phyloP scores from a whole-genome alignment of 2,888 invertebrate species.

The Crioceris asparagi region DNA sequence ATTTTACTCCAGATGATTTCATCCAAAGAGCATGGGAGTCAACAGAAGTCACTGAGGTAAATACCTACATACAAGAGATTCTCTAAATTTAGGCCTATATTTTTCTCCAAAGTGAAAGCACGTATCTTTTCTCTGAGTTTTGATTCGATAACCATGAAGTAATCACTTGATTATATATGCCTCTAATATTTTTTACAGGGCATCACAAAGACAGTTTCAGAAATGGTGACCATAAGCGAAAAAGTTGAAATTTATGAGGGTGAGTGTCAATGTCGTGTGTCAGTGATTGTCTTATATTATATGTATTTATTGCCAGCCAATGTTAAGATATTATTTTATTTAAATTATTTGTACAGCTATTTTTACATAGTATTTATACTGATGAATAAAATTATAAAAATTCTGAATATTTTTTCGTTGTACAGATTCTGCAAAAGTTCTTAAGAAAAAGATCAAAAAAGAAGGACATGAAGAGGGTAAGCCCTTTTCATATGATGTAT shows the following conservation, averaged over 20 bases:
- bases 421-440: slow-evolving; percentile 28
- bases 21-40: slow-evolving; percentile 72
- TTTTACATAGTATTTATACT: not conserved
- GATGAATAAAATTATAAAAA: slow-evolving; percentile 1
- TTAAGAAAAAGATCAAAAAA: slow-evolving; percentile 30
- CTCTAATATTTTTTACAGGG: slow-evolving; percentile 36
- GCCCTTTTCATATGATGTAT: slow-evolving; percentile 10
- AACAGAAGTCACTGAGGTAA: slow-evolving; percentile 56
- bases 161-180: too few relatives aligned
- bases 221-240: slow-evolving; percentile 38
- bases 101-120: too few relatives aligned
- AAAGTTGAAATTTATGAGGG: slow-evolving; percentile 41
- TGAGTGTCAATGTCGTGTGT: slow-evolving; percentile 23
- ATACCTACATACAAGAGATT: too few relatives aligned
- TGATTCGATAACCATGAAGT: too few relatives aligned
- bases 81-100: too few relatives aligned
- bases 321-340: slow-evolving; percentile 4
- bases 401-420: slow-evolving; percentile 14
- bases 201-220: slow-evolving; percentile 33
- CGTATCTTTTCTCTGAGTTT: too few relatives aligned
- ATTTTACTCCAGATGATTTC: slow-evolving; percentile 77
- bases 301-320: slow-evolving; percentile 12
- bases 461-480: slow-evolving; percentile 33
- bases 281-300: slow-evolving; percentile 18
- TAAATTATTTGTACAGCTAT: not conserved